A percentile compares a stretch with the other conserved stretches of the same genome.
Conservation (phyloP, 2,888 invertebrate species). For the Chironomus tentans region DNA sequence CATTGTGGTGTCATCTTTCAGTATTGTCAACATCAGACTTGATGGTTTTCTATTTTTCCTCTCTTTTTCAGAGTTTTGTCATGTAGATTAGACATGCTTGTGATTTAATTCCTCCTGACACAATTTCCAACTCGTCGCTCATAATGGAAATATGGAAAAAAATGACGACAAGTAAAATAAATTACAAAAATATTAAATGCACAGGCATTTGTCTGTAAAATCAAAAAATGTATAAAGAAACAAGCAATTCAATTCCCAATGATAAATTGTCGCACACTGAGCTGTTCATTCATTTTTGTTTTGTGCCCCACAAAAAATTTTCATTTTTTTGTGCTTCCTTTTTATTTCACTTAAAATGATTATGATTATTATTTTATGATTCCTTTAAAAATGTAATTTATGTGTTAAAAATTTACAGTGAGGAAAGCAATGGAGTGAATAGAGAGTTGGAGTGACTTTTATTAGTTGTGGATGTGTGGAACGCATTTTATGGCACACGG, state of each 20-base stretch:
- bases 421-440: neutral
- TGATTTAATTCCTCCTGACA: neutral
- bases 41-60: neutral
- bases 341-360: neutral
- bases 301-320: neutral
- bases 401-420: neutral
- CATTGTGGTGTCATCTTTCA: neutral
- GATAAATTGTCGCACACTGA: neutral
- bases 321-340: too few species aligned
- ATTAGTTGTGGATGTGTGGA: neutral
- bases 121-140: neutral
- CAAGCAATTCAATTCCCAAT: neutral
- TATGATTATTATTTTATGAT: slow-evolving; percentile 1
- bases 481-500: neutral
- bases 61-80: neutral
- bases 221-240: too few species aligned
- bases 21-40: neutral
- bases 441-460: neutral
- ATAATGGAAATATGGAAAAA: neutral
- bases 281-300: neutral
- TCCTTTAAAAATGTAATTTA: neutral
- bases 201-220: too few species aligned
- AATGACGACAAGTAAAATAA: neutral
- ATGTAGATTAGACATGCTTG: neutral
- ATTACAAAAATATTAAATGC: too few species aligned